Conservation (phyloP, 2,113 vertebrate species). For the Pedetes capensis region DNA sequence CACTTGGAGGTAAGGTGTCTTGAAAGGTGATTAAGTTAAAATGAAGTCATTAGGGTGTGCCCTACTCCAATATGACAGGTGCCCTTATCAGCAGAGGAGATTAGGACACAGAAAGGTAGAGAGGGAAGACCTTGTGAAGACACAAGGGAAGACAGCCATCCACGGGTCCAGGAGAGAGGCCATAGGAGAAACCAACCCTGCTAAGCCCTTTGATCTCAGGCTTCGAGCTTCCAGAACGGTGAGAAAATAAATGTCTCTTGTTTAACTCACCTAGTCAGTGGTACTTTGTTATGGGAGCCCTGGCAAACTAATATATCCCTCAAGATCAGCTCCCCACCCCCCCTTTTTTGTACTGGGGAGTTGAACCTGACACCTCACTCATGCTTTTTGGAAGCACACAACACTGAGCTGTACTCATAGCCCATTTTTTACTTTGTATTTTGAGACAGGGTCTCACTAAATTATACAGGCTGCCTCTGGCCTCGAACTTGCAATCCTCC, state of each 20-base stretch:
- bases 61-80: too few species aligned
- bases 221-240: background rate
- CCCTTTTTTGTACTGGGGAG: too few species aligned
- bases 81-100: background rate
- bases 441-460: too few species aligned
- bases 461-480: too few species aligned
- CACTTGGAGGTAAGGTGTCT: background rate
- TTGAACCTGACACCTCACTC: too few species aligned
- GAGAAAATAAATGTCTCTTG: background rate
- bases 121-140: background rate
- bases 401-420: too few species aligned
- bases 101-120: background rate
- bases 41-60: background rate
- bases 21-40: background rate
- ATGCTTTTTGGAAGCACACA: too few species aligned
- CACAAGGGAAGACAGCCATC: background rate
- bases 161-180: too few species aligned
- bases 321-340: too few species aligned
- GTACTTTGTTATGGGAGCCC: background rate
- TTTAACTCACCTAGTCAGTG: background rate
- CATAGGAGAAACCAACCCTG: background rate
- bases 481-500: too few species aligned
- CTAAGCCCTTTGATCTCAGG: background rate
- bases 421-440: too few species aligned
- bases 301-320: background rate